Evolutionary conservation across 2,797 vertebrate genomes (phyloP), one percentile per base, ranked within the genome.

Genomic region (Alectoris magna): DNA sequence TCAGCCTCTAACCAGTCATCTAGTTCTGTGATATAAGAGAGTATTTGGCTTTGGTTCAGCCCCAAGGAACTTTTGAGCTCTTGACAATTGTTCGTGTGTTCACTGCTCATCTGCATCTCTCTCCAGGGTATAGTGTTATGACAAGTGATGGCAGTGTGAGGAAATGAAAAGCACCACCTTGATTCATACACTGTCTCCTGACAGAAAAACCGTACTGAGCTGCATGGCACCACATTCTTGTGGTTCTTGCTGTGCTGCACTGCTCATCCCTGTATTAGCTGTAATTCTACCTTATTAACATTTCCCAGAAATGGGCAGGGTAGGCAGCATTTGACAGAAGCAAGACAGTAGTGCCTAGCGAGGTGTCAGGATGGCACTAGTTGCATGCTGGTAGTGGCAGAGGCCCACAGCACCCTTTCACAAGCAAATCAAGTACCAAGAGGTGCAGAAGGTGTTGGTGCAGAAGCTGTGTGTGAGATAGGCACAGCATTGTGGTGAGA

Each of bases 141-240:
- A 48, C 18, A 73, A 56, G 9, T 31, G 2, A 29, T n/a, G 26
- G 19, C 0, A 0, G 29, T 36, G 36, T 4, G 3, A 84, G 23
- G 31, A 68, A 70, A 56, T 6, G 5, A 69, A 72, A 38, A 8
- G 4, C 14, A 59, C 27, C 9, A 48, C 34, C 10, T 59, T 63
- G 1, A 80, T 93, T 73, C 11, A 22, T 3, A 1, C 4, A 2
- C 17, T 85, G 14, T 38, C 10, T 73, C 1, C 0, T 48, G 38
- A 58, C 38, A 85, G 27, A 79, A 69, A 66, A 67, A 67, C 34
- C 38, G 44, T 6, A 5, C n/a, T 36, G n/a, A 68, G 26, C 31
- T 51, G 11, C 1, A 1, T 24, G 38, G 7, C 49, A 69, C 26
- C 27, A 10, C 27, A 9, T 8, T 34, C 2, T 24, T 41, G 24